Evolutionary conservation across 2,113 vertebrate species (phyloP).

Genomic region (Machaerirhynchus nigripectus): DNA sequence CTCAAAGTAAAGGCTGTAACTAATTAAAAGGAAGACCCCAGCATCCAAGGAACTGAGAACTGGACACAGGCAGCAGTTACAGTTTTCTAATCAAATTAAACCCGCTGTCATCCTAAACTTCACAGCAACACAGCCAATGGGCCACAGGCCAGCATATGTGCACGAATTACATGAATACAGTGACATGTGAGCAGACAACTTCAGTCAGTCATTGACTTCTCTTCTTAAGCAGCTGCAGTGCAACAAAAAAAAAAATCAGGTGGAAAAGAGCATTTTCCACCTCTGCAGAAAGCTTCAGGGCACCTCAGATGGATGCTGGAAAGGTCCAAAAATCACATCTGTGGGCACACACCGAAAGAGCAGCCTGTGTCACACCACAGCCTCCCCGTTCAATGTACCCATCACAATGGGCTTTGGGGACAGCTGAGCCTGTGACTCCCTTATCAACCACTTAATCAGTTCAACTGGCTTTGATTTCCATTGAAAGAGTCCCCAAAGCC

Average conservation of each 20-base stretch:
- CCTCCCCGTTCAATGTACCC: rapidly evolving
- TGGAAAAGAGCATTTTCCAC: not conserved
- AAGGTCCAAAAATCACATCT: not conserved
- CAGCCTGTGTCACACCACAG: not conserved
- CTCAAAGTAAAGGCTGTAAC: not conserved
- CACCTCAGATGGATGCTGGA: not conserved
- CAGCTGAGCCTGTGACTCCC: not conserved
- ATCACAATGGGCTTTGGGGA: rapidly evolving
- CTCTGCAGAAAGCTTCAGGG: not conserved
- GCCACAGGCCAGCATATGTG: rapidly evolving
- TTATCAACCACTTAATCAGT: too few species aligned
- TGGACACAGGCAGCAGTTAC: not conserved
- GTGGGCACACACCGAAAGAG: rapidly evolving
- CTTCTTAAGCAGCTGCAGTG: not conserved
- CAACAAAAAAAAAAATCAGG: not conserved
- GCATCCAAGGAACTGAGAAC: not conserved
- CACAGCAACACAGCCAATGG: not conserved
- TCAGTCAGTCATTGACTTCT: not conserved
- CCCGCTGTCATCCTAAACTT: too few species aligned
- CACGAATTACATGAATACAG: not conserved
- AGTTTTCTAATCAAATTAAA: not conserved
- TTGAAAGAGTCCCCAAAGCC: too few species aligned
- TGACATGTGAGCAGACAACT: not conserved
- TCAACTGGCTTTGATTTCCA: not conserved
- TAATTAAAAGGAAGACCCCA: rapidly evolving